Evolutionary conservation across 30 jellyfish, hydroid and myxozoan species (phyloP), one percentile per base, ranked within the genome.

Genomic region (Pelagia noctiluca): DNA sequence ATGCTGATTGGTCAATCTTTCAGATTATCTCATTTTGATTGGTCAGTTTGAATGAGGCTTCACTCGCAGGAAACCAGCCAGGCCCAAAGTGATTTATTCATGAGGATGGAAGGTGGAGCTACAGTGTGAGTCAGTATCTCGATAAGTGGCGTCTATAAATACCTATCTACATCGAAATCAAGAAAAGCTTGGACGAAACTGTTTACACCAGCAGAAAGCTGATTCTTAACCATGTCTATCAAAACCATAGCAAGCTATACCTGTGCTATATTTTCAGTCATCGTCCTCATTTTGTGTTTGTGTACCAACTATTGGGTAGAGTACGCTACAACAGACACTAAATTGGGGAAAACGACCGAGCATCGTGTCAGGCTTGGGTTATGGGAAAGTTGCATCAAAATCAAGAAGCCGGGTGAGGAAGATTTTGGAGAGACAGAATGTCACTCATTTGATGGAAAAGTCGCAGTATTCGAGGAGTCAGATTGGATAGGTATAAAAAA

Each of bases 261-360:
- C 42, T 92, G 98, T 75, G 89, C 97, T 10, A 78, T 92, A 21
- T 86, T 92, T 48, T 67, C 97, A 13, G 95, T 92, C 16, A 33
- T 92, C 19, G 95, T 92, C 33, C 42, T 92, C 19, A 84, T 93
- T 31, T 46, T 93, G 76, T 93, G 96, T 35, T 64, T 92, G 31
- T 94, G 95, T 31, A 86, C 98, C 2, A 93, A 93, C 73, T 93
- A 93, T 63, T 93, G 98, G 98, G 54, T 78, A 35, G 97, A 93
- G 53, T 93, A 75, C 67, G 95, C 75, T 1, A 67, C 25, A 28
- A 62, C 30, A 29, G 93, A 70, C 36, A 75, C 80, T 2, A 52
- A 50, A 64, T 63, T 65, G 19, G 89, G 80, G 11, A 31, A 21
- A 30, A 31, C 71, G 19, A 35, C 36, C 30, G 62, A 71, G 29